Evolutionary conservation across 1,140 invertebrate species (phyloP).

Genomic region (Oryzaephilus surinamensis): DNA sequence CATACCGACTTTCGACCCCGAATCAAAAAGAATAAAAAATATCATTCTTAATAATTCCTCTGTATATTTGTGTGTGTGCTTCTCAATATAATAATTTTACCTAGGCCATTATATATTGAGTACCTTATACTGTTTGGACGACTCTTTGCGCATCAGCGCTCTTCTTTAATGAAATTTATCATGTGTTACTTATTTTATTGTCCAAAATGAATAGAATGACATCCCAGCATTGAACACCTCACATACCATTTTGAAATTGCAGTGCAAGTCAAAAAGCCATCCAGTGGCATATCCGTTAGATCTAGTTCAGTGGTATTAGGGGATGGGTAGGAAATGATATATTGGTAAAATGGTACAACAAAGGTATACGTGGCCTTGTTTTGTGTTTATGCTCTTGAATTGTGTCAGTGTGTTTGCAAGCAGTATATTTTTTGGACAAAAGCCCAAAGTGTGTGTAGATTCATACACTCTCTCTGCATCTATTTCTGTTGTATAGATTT

Average conservation of each 20-base stretch:
- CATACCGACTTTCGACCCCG: conserved; percentile 17
- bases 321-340: conserved; percentile 13
- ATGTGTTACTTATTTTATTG: conserved; percentile 26
- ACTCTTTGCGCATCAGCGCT: conserved; percentile 22
- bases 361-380: conserved; percentile 16
- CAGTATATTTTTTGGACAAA: conserved; percentile 16
- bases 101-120: neutral
- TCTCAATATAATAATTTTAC: no score
- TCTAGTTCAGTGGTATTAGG: conserved; percentile 23
- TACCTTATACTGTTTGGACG: conserved; percentile 20
- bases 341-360: conserved; percentile 14
- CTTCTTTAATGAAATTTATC: conserved; percentile 30
- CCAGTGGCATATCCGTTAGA: conserved; percentile 12
- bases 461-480: conserved; percentile 18
- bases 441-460: conserved; percentile 19
- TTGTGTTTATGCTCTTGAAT: conserved; percentile 25
- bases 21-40: conserved; percentile 12
- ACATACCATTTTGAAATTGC: conserved; percentile 16
- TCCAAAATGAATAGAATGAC: conserved; percentile 12
- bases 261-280: conserved; percentile 5
- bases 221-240: conserved; percentile 8
- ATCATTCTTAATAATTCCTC: conserved; percentile 16
- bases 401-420: conserved; percentile 22
- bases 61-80: no score
- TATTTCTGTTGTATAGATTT: conserved; percentile 28